Conservation (phyloP, 2,888 invertebrate genomes). For the Pristionchus arcanus region DNA sequence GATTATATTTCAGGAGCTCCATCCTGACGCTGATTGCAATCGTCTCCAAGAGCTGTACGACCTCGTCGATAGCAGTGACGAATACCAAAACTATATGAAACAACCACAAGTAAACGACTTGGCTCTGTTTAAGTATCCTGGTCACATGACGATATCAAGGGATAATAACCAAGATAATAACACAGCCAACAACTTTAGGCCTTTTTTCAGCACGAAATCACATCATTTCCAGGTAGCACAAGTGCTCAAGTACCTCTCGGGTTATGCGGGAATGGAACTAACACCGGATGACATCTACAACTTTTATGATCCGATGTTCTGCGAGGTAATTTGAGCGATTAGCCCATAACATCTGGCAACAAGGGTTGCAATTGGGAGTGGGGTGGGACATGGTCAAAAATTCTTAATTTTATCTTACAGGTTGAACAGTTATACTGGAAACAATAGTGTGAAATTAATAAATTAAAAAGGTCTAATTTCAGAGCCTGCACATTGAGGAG, state of each 20-base stretch:
- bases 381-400: no score
- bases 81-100: neutral
- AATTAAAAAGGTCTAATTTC: neutral
- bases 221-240: neutral
- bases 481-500: conserved; percentile 1
- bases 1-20: neutral
- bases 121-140: no score
- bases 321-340: no score
- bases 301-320: neutral
- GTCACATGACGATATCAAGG: neutral
- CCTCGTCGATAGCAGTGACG: neutral
- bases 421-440: no score
- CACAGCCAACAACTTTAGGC: no score
- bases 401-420: neutral
- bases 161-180: no score
- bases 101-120: neutral
- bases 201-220: neutral
- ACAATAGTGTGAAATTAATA: neutral
- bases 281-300: neutral
- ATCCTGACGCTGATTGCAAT: neutral
- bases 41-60: conserved; percentile 2
- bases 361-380: no score
- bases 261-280: neutral
- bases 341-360: no score
- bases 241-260: conserved; percentile 25